Evolutionary conservation across 2,113 vertebrate species (phyloP).

Genomic region (Colaptes auratus): DNA sequence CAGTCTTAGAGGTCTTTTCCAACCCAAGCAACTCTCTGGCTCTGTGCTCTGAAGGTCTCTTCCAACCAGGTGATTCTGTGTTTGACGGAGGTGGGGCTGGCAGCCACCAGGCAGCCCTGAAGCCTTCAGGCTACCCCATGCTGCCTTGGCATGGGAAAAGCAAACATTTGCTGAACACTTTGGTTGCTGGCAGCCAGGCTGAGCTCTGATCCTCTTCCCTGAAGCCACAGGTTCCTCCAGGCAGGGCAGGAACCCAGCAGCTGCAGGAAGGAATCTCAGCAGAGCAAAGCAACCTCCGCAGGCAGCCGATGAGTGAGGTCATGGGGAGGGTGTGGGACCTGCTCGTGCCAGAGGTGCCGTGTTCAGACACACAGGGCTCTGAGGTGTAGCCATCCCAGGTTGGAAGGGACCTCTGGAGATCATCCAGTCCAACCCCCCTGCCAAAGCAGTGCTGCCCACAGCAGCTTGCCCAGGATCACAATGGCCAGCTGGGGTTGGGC

Average conservation of each 20-base stretch:
- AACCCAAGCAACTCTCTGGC: no score
- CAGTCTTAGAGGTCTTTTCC: no score
- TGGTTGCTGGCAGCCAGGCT: background rate
- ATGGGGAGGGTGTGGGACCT: accelerated
- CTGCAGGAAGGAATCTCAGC: background rate
- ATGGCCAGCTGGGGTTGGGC: no score
- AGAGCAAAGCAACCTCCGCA: accelerated
- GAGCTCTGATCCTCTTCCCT: background rate
- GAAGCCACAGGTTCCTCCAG: background rate
- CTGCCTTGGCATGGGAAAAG: background rate
- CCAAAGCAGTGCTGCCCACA: no score
- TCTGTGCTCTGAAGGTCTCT: no score
- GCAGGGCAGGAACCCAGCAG: background rate
- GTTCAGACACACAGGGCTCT: background rate
- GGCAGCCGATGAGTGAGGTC: background rate
- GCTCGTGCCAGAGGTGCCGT: accelerated
- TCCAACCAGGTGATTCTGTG: background rate
- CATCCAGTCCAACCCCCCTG: background rate
- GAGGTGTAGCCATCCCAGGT: background rate
- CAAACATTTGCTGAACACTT: no score
- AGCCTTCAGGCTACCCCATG: accelerated
- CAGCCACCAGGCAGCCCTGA: background rate
- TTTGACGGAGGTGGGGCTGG: accelerated
- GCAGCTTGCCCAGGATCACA: no score
- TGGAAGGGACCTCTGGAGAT: background rate